Base-by-base conservation (phyloP, 2,888 invertebrate species). In the Synergus gifuensis region DNA sequence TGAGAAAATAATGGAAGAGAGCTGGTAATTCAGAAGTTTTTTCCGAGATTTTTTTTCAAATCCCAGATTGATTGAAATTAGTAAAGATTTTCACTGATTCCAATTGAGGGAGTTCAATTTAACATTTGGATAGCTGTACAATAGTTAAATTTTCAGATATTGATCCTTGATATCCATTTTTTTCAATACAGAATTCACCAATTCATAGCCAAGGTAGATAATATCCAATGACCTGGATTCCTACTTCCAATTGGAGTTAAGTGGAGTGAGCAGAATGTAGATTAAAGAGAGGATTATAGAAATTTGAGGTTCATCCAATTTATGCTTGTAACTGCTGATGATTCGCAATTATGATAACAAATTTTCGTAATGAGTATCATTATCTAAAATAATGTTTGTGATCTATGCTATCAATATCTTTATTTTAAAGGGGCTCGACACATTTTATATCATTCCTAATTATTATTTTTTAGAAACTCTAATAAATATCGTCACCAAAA, bases 211-310 rank as follows among this genome's bases (percentile, higher is more conserved):
- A 73, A 73, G 73, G 8, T 40, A 73, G 73, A 73, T 54, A 54
- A 58, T 73, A 73, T 73, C 36, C 73, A 73, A 73, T 73, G 54
- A 73, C 54, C 73, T 36, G 54, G 22, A 73, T 73, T 73, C 73
- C 73, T 18, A 58, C 40, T 36, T 73, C 73, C 73, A 73, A 73
- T 54, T 73, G 36, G 16, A 54, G 54, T 73, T 54, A 54, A 73
- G 28, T 73, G 28, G 49, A 40, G 8, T 73, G 54, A 54, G 73
- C 40, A 40, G 49, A 73, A 58, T 73, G 36, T 36, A 73, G 28
- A 73, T 73, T 73, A 36, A 73, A 73, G 36, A 73, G 54, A 54
- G 54, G n/a, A 73, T 69, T 69, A 73, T 54, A 36, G 73, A 14
- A 73, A 73, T 54, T 69, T 73, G 46, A 73, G 28, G 28, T 49